Conservation (phyloP, 2,888 invertebrate species). For the Mesorhabditis spiculigera region DNA sequence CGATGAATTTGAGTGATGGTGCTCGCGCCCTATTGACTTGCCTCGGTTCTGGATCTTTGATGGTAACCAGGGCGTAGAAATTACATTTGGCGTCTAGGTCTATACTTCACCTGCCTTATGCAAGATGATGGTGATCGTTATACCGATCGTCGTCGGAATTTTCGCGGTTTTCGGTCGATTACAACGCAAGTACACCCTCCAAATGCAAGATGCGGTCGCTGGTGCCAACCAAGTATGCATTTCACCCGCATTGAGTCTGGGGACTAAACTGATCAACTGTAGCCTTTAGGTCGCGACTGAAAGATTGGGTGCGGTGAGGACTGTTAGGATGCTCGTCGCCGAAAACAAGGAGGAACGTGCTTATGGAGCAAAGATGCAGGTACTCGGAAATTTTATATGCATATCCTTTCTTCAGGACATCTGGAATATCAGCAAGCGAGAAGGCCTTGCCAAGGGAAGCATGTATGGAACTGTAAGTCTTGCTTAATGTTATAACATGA, state of each 20-base stretch:
- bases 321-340: slow-evolving; percentile 86
- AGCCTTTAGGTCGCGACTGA: slow-evolving; percentile 75
- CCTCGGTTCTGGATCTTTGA: slow-evolving; percentile 83
- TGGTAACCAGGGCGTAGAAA: slow-evolving; percentile 67
- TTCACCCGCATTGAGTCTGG: neutral
- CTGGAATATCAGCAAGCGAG: slow-evolving; percentile 77
- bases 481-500: slow-evolving; percentile 5
- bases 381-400: slow-evolving; percentile 43
- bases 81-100: slow-evolving; percentile 67
- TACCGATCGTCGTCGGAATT: slow-evolving; percentile 82
- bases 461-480: slow-evolving; percentile 78
- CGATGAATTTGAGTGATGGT: slow-evolving; percentile 90
- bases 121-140: slow-evolving; percentile 78
- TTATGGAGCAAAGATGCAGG: slow-evolving; percentile 64
- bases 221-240: slow-evolving; percentile 67
- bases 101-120: slow-evolving; percentile 87
- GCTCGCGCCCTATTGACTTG: slow-evolving; percentile 82
- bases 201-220: slow-evolving; percentile 70
- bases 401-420: slow-evolving; percentile 70
- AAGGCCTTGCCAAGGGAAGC: slow-evolving; percentile 79
- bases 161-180: slow-evolving; percentile 73
- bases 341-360: slow-evolving; percentile 73
- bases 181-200: slow-evolving; percentile 77
- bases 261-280: neutral
- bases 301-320: slow-evolving; percentile 82